A percentile compares a stretch with the other conserved stretches of the same genome.
These are phyloP conservation scores for Podarcis siculus DNA, from an alignment of 2,797 vertebrate species.

Conservation along the genomic window DNA sequence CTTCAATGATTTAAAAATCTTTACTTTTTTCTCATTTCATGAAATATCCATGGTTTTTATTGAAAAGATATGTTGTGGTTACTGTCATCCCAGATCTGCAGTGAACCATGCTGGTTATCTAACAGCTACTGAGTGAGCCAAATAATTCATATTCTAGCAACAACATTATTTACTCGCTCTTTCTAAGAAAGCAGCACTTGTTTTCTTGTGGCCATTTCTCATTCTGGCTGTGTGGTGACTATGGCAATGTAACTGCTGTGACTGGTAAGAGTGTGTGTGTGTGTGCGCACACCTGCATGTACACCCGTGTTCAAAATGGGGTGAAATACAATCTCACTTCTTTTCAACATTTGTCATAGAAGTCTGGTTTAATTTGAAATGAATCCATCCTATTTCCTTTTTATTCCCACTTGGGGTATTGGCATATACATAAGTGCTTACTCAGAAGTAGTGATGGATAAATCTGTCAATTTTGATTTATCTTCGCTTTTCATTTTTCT, in stretches of 20 bases:
- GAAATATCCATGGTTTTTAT: conserved; percentile 30
- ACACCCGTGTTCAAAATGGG: not conserved
- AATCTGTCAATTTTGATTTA: no score
- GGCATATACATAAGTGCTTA: not conserved
- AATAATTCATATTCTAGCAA: conserved; percentile 39
- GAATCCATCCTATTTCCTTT: not conserved
- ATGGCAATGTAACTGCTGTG: not conserved
- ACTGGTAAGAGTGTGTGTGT: not conserved
- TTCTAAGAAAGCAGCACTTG: conserved; percentile 28
- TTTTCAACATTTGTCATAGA: not conserved
- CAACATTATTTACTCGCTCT: conserved; percentile 42
- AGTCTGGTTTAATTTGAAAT: not conserved
- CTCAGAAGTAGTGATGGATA: not conserved
- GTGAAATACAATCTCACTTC: not conserved
- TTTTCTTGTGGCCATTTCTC: conserved; percentile 7
- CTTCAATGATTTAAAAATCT: not conserved
- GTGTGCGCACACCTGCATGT: not conserved
- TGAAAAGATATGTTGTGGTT: conserved; percentile 38
- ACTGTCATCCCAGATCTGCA: conserved; percentile 38
- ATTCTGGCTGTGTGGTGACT: not conserved
- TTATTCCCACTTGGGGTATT: not conserved
- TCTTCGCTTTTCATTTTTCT: no score
- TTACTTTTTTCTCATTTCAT: conserved; percentile 32
- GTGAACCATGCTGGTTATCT: conserved; percentile 47
- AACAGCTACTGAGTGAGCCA: conserved; percentile 26